Evolutionary conservation across 1,140 invertebrate genomes (phyloP).

Genomic region (Cydia fagiglandana): DNA sequence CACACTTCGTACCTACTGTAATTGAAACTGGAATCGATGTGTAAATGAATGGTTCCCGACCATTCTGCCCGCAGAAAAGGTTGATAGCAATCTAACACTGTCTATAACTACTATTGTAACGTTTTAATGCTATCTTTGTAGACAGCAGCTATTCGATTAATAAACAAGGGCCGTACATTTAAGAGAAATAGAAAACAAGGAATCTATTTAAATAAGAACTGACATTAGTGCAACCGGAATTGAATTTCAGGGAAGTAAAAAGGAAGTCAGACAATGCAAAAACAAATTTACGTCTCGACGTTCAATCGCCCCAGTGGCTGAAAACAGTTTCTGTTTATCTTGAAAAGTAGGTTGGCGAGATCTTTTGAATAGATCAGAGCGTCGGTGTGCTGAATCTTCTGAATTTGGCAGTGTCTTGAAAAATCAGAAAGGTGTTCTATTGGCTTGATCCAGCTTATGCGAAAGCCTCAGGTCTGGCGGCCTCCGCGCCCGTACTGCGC

Average conservation of each 20-base stretch:
- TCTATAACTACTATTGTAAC: too few species aligned
- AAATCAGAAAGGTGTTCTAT: constrained; percentile 37
- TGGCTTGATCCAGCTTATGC: constrained; percentile 35
- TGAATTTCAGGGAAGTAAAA: not conserved
- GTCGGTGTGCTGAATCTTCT: constrained; percentile 44
- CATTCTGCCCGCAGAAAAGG: constrained; percentile 7
- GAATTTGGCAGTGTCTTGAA: constrained; percentile 40
- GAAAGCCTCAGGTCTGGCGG: constrained; percentile 4
- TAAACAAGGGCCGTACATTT: not conserved
- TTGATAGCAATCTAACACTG: constrained; percentile 2
- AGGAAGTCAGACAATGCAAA: not conserved
- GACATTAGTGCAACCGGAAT: constrained; percentile 32
- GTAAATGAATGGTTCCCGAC: constrained; percentile 40
- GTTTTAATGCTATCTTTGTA: not conserved
- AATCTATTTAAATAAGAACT: constrained; percentile 34
- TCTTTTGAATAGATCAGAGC: constrained; percentile 55
- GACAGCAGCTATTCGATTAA: not conserved
- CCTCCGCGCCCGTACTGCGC: constrained; percentile 25
- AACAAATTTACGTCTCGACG: constrained; percentile 35
- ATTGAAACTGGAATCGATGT: constrained; percentile 44
- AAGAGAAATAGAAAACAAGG: not conserved
- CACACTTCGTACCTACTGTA: constrained; percentile 39
- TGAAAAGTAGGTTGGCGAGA: constrained; percentile 50
- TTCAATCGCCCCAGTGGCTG: constrained; percentile 54
- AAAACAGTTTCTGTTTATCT: constrained; percentile 62